Evolutionary conservation across 2,113 vertebrate species (phyloP), one percentile per base, ranked within the genome.

Genomic region (Rhea americana): DNA sequence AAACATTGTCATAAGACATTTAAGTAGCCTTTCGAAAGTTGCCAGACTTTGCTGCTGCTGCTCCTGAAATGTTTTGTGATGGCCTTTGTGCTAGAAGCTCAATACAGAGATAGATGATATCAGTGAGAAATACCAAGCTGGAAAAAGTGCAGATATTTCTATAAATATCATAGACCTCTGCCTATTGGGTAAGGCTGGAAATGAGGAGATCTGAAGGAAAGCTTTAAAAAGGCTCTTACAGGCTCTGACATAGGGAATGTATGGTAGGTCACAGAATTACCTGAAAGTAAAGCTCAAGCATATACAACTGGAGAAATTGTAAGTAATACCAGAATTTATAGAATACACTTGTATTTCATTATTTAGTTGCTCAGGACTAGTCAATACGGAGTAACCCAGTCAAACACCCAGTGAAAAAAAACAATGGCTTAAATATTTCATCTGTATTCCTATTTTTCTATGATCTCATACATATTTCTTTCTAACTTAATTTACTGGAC

Each of bases 11-110:
- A 4, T 77, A 67, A 87, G 30, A 79, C 7, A 70, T 87, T 84
- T 59, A 63, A 6, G 37, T 61, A 82, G 21, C 21, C 26, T 79
- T 94, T 93, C 65, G 82, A 85, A 93, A 85, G 50, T 76, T 56
- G 24, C 14, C 72, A 50, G 26, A 77, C 19, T 22, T 93, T 39
- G 25, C 20, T 53, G 16, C n/a, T 90, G 20, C 24, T 66, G 39
- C 7, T 85, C 90, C 68, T 89, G 30, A 85, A 89, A 41, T 85
- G 11, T 5, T 82, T n/a, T 65, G 6, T 72, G 55, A 48, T 83
- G 61, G 28, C 26, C 51, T 94, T 77, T 74, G 8, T 80, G 50
- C 11, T 32, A 82, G 75, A 84, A 76, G n/a, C 9, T 89, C 80
- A 82, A 35, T 63, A 65, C 16, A 91, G 59, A 91, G 89, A 67